Conservation (phyloP, 2,888 invertebrate species). For the Callosobruchus maculatus region DNA sequence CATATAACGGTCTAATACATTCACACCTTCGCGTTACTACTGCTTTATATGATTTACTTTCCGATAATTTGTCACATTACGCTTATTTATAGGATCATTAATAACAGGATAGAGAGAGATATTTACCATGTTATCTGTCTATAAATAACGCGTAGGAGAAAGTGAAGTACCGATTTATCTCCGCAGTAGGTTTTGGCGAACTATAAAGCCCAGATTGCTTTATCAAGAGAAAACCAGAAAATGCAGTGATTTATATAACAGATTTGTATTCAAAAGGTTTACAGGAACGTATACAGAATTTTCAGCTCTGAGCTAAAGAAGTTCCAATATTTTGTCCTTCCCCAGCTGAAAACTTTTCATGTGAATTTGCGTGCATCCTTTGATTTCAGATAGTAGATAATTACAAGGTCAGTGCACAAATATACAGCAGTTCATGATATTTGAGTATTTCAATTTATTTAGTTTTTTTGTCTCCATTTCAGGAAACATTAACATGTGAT, state of each 20-base stretch:
- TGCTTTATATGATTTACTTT: conserved; percentile 26
- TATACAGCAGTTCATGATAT: too few relatives aligned
- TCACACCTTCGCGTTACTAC: conserved; percentile 15
- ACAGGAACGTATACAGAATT: neutral
- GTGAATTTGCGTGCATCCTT: too few relatives aligned
- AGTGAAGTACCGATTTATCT: conserved; percentile 13
- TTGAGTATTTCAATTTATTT: too few relatives aligned
- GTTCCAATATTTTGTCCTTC: too few relatives aligned
- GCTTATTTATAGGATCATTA: conserved; percentile 31
- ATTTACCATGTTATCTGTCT: conserved; percentile 25
- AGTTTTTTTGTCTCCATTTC: too few relatives aligned
- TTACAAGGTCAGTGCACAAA: too few relatives aligned
- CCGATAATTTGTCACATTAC: conserved; percentile 33
- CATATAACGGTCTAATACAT: conserved; percentile 4
- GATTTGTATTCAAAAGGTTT: too few relatives aligned
- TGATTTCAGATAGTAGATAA: too few relatives aligned
- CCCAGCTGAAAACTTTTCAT: too few relatives aligned
- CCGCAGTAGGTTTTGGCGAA: neutral
- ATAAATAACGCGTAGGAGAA: conserved; percentile 25
- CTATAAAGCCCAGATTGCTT: neutral
- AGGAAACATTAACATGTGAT: too few relatives aligned
- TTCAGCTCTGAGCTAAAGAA: neutral
- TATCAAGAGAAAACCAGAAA: neutral
- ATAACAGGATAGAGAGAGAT: conserved; percentile 29
- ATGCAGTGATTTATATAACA: neutral